Evolutionary conservation across 2,888 invertebrate species (phyloP), one percentile per base, ranked within the genome.

Genomic region (Drosophila tripunctata): DNA sequence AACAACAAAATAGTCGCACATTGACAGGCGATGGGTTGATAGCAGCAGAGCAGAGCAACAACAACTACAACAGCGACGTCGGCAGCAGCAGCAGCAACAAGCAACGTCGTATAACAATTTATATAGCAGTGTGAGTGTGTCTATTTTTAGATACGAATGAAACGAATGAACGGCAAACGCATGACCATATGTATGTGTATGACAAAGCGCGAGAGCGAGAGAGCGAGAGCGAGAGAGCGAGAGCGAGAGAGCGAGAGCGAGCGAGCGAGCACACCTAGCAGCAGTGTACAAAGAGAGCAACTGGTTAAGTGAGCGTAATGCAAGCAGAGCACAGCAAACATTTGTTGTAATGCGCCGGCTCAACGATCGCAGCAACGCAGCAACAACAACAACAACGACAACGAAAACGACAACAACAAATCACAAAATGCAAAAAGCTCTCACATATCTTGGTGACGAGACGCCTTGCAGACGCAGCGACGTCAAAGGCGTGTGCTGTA

Each of bases 61-160:
- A n/a, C 68, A 69, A 40, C 51, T 56, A 55, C 67, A 70, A 66
- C 33, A 63, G 15, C 43, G 45, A 41, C 17, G 38, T 5, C 24
- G 33, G 27, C 31, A 31, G 17, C 8, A 43, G 35, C 15, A 47
- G 6, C 22, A 41, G 15, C 43, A 48, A 22, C 30, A 33, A 41
- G 40, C 57, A 51, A 57, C 60, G 69, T 57, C 75, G 62, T 75
- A 85, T 71, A 69, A 87, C 88, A 88, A 89, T 88, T 88, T 78
- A 87, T 87, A 84, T 77, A n/a, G n/a, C 87, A 89, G 84, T 87
- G 89, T 88, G n/a, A n/a, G 87, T 89, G 84, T 78, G 64, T 69
- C 88, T 88, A 88, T 88, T 88, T 88, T 84, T 88, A 88, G 88
- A 76, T 62, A 70, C 71, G n/a, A n/a, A 76, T 60, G 74, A 78